These are phyloP conservation scores for Misgurnus mizolepis DNA, from an alignment of 2,113 vertebrate species.

Conservation along the genomic window DNA sequence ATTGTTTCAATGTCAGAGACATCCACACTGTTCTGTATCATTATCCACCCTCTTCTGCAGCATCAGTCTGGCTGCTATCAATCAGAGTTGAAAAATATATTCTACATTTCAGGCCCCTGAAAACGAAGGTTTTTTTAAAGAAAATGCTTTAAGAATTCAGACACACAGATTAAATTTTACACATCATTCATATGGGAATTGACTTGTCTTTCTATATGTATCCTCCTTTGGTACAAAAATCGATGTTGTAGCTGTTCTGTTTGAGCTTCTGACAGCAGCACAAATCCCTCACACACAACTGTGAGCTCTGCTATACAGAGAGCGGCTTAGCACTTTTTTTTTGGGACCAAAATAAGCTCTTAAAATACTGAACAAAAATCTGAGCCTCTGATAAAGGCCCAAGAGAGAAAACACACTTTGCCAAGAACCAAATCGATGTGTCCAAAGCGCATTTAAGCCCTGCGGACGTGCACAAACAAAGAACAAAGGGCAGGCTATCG, in stretches of 20 bases:
- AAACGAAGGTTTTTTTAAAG: not conserved
- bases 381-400: conserved; percentile 21
- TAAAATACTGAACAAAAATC: conserved; percentile 36
- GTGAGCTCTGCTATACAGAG: not conserved
- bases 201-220: not conserved
- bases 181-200: too few relatives aligned
- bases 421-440: conserved; percentile 17
- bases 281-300: not conserved
- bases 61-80: not conserved
- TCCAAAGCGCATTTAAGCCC: conserved; percentile 21
- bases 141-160: conserved; percentile 10
- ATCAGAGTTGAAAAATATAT: not conserved
- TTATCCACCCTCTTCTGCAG: not conserved
- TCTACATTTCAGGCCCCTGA: not conserved
- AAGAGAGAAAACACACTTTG: not conserved
- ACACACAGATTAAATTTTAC: too few relatives aligned
- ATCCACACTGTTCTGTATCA: conserved; percentile 6
- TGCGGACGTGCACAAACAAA: conserved; percentile 12
- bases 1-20: conserved; percentile 3
- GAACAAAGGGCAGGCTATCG: not conserved
- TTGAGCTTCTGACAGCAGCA: not conserved
- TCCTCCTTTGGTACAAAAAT: not conserved
- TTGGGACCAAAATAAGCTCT: conserved; percentile 23
- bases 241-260: not conserved
- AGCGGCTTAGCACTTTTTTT: conserved; percentile 31